phyloP scores from a whole-genome alignment of 2,888 invertebrate species.

The Steinernema hermaphroditum region DNA sequence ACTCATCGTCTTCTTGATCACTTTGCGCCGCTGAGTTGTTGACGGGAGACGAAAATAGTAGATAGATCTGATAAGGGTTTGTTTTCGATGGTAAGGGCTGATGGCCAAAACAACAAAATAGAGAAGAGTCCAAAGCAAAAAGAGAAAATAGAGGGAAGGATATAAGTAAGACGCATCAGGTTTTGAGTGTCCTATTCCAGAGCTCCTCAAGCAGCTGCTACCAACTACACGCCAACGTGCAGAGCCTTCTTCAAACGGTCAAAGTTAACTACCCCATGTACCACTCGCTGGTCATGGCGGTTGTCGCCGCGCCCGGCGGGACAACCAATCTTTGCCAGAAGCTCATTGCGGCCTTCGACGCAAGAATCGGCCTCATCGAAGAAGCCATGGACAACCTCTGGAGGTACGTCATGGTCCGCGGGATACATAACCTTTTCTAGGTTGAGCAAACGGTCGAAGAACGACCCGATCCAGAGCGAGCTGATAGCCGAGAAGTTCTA shows the following conservation, averaged over 20 bases:
- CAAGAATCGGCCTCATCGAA: conserved; percentile 1
- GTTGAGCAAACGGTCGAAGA: neutral
- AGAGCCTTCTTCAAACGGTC: conserved; percentile 20
- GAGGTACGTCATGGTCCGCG: neutral
- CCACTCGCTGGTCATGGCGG: conserved; percentile 21
- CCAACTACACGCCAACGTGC: conserved; percentile 19
- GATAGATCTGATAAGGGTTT: too few species aligned
- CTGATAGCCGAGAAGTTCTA: conserved; percentile 26
- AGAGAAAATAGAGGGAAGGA: too few species aligned
- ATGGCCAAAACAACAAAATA: too few species aligned
- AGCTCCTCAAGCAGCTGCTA: conserved; percentile 28
- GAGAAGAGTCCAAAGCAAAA: too few species aligned
- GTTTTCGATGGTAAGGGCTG: too few species aligned
- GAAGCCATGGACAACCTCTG: conserved; percentile 21
- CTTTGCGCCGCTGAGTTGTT: neutral
- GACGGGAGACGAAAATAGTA: neutral
- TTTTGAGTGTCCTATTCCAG: too few species aligned
- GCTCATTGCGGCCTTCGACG: conserved; percentile 27
- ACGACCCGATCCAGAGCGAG: neutral
- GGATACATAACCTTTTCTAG: neutral
- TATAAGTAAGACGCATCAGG: too few species aligned
- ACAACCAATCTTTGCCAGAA: conserved; percentile 15
- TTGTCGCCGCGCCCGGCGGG: conserved; percentile 18
- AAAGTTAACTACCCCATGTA: conserved; percentile 26
- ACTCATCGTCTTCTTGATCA: neutral